These are phyloP conservation scores for Stramonita haemastoma DNA, from an alignment of 2,888 invertebrate genomes.

Conservation along the genomic window DNA sequence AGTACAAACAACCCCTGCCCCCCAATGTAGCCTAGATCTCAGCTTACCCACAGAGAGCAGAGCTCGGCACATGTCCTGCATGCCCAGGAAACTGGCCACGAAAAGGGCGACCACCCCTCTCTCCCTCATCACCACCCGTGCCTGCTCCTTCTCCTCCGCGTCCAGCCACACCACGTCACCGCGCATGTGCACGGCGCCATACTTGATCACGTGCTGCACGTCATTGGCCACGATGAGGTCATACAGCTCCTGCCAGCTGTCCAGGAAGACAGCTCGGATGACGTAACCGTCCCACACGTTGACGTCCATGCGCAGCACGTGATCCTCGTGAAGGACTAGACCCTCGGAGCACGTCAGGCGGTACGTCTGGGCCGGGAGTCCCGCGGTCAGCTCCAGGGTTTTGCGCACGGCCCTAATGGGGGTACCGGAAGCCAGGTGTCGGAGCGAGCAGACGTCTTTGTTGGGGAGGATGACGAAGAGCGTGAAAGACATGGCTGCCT, in stretches of 20 bases:
- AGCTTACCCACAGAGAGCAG: conserved; percentile 56
- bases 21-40: no score
- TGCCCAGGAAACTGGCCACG: conserved; percentile 57
- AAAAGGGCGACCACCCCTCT: conserved; percentile 59
- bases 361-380: conserved; percentile 64
- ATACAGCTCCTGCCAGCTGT: conserved; percentile 60
- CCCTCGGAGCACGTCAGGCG: conserved; percentile 60
- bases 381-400: conserved; percentile 61
- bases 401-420: conserved; percentile 57
- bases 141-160: conserved; percentile 52
- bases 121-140: conserved; percentile 56
- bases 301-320: conserved; percentile 57
- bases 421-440: conserved; percentile 60
- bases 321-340: conserved; percentile 56
- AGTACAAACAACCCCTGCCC: no score
- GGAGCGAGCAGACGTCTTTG: conserved; percentile 62
- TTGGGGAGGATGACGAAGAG: conserved; percentile 64
- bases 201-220: conserved; percentile 58
- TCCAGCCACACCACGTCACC: conserved; percentile 54
- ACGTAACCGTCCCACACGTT: conserved; percentile 66
- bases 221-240: conserved; percentile 48
- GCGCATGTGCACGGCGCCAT: conserved; percentile 56
- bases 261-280: conserved; percentile 56
- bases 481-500: conserved; percentile 53
- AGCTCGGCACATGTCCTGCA: conserved; percentile 59